Percentiles rank a stretch among this genome's conserved stretches.
Conservation (phyloP, 2,888 invertebrate species). For the Luperina testacea region DNA sequence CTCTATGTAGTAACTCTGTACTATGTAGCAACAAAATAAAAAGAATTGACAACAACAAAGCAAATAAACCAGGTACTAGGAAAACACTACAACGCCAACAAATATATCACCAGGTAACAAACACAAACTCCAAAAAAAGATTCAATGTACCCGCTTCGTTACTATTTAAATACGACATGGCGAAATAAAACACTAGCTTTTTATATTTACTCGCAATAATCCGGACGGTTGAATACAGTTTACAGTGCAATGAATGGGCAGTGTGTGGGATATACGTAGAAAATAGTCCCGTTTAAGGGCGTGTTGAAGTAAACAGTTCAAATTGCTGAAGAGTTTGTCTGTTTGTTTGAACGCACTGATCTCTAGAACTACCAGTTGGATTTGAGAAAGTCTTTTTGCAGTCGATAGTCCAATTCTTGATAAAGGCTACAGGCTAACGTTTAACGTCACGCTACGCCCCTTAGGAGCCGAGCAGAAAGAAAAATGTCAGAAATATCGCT, state of each 20-base stretch:
- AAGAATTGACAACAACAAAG: neutral
- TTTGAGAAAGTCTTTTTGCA: too few species aligned
- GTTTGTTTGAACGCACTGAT: too few species aligned
- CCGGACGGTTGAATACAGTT: neutral
- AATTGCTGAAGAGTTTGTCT: too few species aligned
- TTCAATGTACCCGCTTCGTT: constrained; percentile 20
- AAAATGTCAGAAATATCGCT: too few species aligned
- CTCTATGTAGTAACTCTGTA: neutral
- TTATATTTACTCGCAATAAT: constrained; percentile 24
- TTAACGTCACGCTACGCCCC: too few species aligned
- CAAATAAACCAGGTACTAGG: constrained; percentile 15
- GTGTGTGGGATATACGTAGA: neutral
- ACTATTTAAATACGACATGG: constrained; percentile 23
- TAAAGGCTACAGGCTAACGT: too few species aligned
- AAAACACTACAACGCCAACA: constrained; percentile 7
- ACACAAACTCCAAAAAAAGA: neutral
- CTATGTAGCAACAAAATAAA: neutral
- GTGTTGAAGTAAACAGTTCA: neutral
- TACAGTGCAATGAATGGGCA: neutral
- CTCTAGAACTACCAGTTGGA: too few species aligned
- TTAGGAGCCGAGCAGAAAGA: too few species aligned
- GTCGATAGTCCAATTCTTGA: too few species aligned
- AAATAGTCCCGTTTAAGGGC: neutral
- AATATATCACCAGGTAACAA: constrained; percentile 32
- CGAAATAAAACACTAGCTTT: constrained; percentile 16